Base-by-base conservation (phyloP, 2,888 invertebrate species). In the Drosophila nr. medialis region DNA sequence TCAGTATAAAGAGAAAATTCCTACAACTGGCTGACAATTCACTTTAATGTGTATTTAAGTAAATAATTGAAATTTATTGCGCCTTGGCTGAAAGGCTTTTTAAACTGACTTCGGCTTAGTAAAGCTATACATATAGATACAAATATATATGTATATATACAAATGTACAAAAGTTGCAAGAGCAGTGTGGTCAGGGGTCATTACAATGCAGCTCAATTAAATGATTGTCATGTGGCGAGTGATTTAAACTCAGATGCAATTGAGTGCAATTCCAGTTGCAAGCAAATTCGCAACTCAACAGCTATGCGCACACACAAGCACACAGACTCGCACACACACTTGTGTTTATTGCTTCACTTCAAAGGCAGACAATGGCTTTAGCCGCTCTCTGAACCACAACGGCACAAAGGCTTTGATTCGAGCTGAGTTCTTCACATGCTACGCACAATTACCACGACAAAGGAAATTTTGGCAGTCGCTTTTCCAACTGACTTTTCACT, bases 51-150 rank as follows among this genome's bases (percentile, higher is more conserved):
- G 73, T 59, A 70, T 74, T 82, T 78, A 86, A 86, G 84, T 78
- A 82, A 80, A 78, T 82, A 86, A 84, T 84, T 85, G 85, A 86
- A 84, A 86, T 85, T 85, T 86, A 86, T 84, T 75, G 79, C 82
- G 60, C 48, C 66, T 58, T 55, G 59, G 51, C 64, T 53, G 64
- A 36, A 63, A 63, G 50, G 50, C 50, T 61, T 72, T 68, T 48
- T 54, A 53, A 67, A 34, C 54, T 40, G 36, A 32, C 15, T 54
- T 38, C 55, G 18, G 30, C 42, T 62, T 40, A 63, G 60, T 54
- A 32, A 34, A 50, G 50, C n/a, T 6, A 29, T 29, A 3, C 18
- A 32, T 10, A 10, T 4, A 32, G 10, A 32, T 32, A 32, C 32
- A 13, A 11, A 11, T 1, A 38, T 38, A 18, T 30, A 3, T 21